Evolutionary conservation across 2,797 vertebrate species (phyloP).

Genomic region (Cynopterus sphinx): DNA sequence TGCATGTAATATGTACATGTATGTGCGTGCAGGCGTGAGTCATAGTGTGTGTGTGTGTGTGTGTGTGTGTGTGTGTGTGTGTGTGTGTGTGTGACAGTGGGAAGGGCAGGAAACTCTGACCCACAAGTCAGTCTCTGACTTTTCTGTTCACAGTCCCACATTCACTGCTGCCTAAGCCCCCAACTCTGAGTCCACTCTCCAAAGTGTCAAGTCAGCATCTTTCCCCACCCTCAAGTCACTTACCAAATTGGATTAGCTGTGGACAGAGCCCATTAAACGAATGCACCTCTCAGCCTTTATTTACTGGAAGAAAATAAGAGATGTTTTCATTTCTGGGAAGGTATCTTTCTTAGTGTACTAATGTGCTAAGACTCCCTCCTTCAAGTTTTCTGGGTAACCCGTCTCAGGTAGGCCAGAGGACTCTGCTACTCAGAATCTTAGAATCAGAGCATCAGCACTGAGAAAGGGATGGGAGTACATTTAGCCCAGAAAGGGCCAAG

Average conservation of each 20-base stretch:
- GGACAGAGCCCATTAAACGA: constrained; percentile 62
- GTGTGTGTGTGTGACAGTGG: rapidly evolving
- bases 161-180: neutral
- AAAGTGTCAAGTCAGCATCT: constrained; percentile 52
- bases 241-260: constrained; percentile 68
- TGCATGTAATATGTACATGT: too few relatives aligned
- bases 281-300: constrained; percentile 41
- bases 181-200: neutral
- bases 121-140: neutral
- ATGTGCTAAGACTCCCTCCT: neutral
- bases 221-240: constrained; percentile 31
- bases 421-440: neutral
- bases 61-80: rapidly evolving
- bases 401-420: neutral
- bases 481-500: neutral
- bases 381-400: neutral
- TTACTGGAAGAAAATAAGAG: constrained; percentile 75
- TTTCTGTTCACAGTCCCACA: neutral
- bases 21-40: too few relatives aligned
- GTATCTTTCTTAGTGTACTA: constrained; percentile 37
- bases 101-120: neutral
- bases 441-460: neutral
- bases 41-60: neutral
- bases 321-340: constrained; percentile 73
- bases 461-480: neutral